Evolutionary conservation across 2,113 vertebrate species (phyloP), one percentile per base, ranked within the genome.

Genomic region (Apeltes quadracus): DNA sequence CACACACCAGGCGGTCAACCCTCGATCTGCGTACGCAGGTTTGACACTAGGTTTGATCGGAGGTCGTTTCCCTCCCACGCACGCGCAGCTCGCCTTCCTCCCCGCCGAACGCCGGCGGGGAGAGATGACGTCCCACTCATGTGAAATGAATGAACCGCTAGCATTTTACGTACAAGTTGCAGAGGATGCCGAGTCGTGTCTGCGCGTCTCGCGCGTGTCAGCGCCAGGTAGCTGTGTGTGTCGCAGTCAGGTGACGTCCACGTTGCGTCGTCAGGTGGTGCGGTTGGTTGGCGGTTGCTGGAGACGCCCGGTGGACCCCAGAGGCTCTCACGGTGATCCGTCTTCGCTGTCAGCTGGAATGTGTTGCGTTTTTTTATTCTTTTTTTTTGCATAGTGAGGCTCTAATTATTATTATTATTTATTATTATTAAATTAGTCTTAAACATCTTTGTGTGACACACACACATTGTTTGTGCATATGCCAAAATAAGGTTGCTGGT

Each of bases 211-310:
- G 0, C 44, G 32, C 76, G 63, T 82, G 79, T 70, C 84, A 82
- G 62, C 7, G 65, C 0, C 7, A 32, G 27, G 34, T 0, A 4
- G 54, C 38, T 44, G 3, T 7, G 67, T 7, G 78, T 44, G 22
- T 65, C 13, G 11, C 4, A 12, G 73, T 72, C 74, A 29, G 64
- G 22, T 73, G 82, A 87, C 84, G 79, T 77, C 22, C 69, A 50
- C 46, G 63, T 56, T 64, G 69, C 73, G 58, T 63, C 7, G 14
- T 54, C 57, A 64, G 38, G 58, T 41, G 71, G 20, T 34, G 69
- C 72, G 64, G 46, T 22, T n/a, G 13, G 27, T n/a, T 12, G 6
- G 20, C 5, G 9, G 50, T 6, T 48, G 71, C 16, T 48, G 55
- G 3, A 23, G 20, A 20, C 44, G 44, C 6, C 27, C 27, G 20